These are phyloP conservation scores for Bucorvus abyssinicus DNA, from an alignment of 2,797 vertebrate genomes.

Conservation along the genomic window DNA sequence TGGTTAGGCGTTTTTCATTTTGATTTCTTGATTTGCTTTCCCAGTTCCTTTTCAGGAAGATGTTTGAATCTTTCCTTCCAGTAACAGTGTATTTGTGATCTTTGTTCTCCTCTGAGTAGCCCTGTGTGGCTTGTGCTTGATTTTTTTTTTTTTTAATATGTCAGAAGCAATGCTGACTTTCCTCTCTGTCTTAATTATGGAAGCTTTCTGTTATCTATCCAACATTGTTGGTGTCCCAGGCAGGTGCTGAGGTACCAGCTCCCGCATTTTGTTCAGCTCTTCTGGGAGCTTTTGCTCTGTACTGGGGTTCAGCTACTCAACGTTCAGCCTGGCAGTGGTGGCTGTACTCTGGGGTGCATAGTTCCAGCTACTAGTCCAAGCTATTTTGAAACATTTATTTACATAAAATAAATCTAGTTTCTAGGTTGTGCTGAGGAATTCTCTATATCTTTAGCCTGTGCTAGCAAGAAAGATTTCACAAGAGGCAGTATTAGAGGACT, in stretches of 20 bases:
- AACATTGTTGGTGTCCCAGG: neutral
- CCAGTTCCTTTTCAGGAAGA: neutral
- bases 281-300: neutral
- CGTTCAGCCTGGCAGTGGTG: neutral
- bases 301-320: neutral
- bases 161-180: neutral
- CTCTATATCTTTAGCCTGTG: neutral
- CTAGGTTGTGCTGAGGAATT: neutral
- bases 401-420: slow-evolving; percentile 24
- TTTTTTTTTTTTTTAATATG: neutral
- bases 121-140: neutral
- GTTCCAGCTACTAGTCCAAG: neutral
- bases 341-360: neutral
- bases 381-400: slow-evolving; percentile 12
- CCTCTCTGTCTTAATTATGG: neutral
- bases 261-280: neutral
- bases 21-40: neutral
- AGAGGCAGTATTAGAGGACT: neutral
- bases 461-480: neutral
- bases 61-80: neutral
- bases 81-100: neutral
- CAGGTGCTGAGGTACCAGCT: neutral
- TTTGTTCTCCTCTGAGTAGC: neutral
- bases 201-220: neutral
- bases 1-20: neutral